Conservation (phyloP, 1,140 invertebrate species). For the Zaprionus nigranus region DNA sequence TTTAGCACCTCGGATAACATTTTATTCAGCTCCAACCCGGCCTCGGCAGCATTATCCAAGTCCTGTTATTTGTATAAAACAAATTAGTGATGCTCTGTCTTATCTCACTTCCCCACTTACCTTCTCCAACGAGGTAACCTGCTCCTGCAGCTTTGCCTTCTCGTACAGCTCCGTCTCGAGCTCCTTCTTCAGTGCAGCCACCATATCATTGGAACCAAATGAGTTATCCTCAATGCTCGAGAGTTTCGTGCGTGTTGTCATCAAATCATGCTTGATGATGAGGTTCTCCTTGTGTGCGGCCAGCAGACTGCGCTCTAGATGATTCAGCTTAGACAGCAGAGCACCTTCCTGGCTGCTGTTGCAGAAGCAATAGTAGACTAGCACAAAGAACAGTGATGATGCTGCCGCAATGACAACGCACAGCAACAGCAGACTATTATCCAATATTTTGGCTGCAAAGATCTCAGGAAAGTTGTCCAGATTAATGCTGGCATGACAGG, state of each 20-base stretch:
- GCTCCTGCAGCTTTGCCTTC: slow-evolving; percentile 85
- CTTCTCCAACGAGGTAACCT: slow-evolving; percentile 87
- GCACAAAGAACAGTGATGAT: slow-evolving; percentile 89
- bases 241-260: slow-evolving; percentile 87
- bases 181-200: slow-evolving; percentile 87
- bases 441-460: slow-evolving; percentile 62
- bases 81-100: background rate
- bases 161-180: slow-evolving; percentile 84
- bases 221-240: slow-evolving; percentile 88
- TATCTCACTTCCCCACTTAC: slow-evolving; percentile 16
- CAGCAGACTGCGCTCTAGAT: slow-evolving; percentile 85
- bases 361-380: slow-evolving; percentile 91
- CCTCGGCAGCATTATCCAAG: slow-evolving; percentile 88
- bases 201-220: slow-evolving; percentile 90
- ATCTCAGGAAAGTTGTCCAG: slow-evolving; percentile 70
- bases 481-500: slow-evolving; percentile 51
- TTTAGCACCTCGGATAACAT: slow-evolving; percentile 88
- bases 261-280: slow-evolving; percentile 87
- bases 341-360: slow-evolving; percentile 88
- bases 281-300: slow-evolving; percentile 87
- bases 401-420: slow-evolving; percentile 88
- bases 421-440: slow-evolving; percentile 83
- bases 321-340: slow-evolving; percentile 87
- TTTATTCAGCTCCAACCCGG: slow-evolving; percentile 88
- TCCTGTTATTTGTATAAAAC: slow-evolving; percentile 74